Evolutionary conservation across 2,113 vertebrate species (phyloP), one percentile per base, ranked within the genome.

Genomic region (Prunella himalayana): DNA sequence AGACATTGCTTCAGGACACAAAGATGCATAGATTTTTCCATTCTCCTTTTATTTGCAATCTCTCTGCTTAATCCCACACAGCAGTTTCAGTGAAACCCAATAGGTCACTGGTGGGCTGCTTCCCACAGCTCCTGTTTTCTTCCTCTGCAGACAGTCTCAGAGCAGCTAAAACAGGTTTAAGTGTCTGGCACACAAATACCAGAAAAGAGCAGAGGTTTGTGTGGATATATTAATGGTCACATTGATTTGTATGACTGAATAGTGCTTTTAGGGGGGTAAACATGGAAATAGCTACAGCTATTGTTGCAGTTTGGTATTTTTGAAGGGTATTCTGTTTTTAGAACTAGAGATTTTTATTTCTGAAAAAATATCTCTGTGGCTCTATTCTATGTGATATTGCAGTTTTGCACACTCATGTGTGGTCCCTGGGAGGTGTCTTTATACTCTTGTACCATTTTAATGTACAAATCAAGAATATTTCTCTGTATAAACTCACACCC

Each of bases 1-100:
- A 98, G 96, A 96, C 93, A 86, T 97, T 97, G 96, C 94, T 92
- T 97, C 95, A 96, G 89, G 82, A 73, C 82, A 88, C 33, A 96
- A 79, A 70, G 93, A 94, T 87, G 91, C 86, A 88, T 50, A 86
- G 56, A 88, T 90, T 94, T 97, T 97, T 97, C 92, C 92, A 51
- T 81, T 87, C 65, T 50, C 25, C 33, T 90, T 87, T 95, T 95
- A 54, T 86, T 71, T 83, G 59, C 71, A 86, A 59, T 81, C 63
- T 84, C 64, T 61, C 63, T 0, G 0, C 90, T 64, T 94, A 95
- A 97, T 95, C 91, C 95, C 84, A 88, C 81, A 82, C 69, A 92
- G 86, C 82, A 88, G 80, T 90, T 92, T 83, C 63, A 83, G 66
- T 91, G 95, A 95, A 97, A 97, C 51, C 63, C 4, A 47, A 96